Conservation (phyloP, 2,113 vertebrate species). For the Ictidomys tridecemlineatus region DNA sequence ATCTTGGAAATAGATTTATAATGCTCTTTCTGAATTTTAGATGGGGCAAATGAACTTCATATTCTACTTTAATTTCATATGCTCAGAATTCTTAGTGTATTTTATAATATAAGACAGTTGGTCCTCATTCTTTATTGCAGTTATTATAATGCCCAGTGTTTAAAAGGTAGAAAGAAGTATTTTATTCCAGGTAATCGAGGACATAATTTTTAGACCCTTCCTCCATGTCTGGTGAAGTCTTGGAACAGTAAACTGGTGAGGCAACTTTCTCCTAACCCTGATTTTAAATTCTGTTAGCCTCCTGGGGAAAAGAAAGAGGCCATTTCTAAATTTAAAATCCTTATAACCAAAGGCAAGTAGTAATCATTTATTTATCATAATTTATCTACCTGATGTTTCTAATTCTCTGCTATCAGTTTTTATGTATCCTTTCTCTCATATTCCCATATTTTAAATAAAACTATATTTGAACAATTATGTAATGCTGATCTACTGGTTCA, state of each 20-base stretch:
- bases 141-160: constrained; percentile 9
- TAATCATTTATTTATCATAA: constrained; percentile 35
- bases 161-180: background rate
- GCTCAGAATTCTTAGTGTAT: background rate
- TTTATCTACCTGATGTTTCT: background rate
- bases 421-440: constrained; percentile 15
- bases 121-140: background rate
- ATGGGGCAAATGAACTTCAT: constrained; percentile 12
- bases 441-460: constrained; percentile 43
- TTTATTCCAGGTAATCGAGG: background rate
- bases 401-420: background rate
- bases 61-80: constrained; percentile 8
- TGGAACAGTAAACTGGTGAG: background rate
- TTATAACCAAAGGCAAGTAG: background rate
- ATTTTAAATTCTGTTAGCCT: constrained; percentile 52
- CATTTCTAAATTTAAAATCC: constrained; percentile 62
- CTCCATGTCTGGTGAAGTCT: background rate
- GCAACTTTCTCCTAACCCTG: background rate
- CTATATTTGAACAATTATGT: background rate
- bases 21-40: background rate
- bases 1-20: background rate
- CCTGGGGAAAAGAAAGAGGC: background rate
- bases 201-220: background rate
- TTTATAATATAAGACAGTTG: background rate
- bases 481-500: background rate